A percentile compares a stretch with the other conserved stretches of the same genome.
Conservation (phyloP, 2,888 invertebrate species). For the Opisthograptis luteolata region DNA sequence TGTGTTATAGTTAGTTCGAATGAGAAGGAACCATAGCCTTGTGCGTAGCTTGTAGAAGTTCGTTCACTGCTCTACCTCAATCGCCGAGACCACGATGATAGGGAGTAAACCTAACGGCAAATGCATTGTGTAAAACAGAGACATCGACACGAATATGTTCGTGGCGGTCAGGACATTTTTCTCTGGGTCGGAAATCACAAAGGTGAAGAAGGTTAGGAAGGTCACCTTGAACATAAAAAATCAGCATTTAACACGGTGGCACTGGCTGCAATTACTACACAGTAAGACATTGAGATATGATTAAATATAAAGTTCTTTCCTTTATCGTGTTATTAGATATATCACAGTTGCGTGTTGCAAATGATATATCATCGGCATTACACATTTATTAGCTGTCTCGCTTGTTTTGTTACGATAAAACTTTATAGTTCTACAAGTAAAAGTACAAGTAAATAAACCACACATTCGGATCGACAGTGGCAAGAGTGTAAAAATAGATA, state of each 20-base stretch:
- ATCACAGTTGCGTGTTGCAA: no score
- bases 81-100: slow-evolving; percentile 88
- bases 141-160: slow-evolving; percentile 93
- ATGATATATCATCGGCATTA: no score
- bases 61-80: slow-evolving; percentile 87
- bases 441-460: no score
- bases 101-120: slow-evolving; percentile 93
- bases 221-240: slow-evolving; percentile 87
- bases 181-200: slow-evolving; percentile 87
- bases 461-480: no score
- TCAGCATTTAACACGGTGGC: slow-evolving; percentile 12
- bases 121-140: slow-evolving; percentile 94
- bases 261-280: neutral
- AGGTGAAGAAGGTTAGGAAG: slow-evolving; percentile 93
- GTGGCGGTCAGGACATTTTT: slow-evolving; percentile 90
- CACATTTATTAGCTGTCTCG: no score
- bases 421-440: no score
- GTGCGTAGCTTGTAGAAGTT: slow-evolving; percentile 39
- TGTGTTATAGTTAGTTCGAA: slow-evolving; percentile 62
- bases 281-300: no score
- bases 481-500: no score
- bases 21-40: slow-evolving; percentile 70
- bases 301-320: no score
- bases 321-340: no score
- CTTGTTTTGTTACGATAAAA: no score